Evolutionary conservation across 2,797 vertebrate species (phyloP).

Genomic region (Myotis planiceps): DNA sequence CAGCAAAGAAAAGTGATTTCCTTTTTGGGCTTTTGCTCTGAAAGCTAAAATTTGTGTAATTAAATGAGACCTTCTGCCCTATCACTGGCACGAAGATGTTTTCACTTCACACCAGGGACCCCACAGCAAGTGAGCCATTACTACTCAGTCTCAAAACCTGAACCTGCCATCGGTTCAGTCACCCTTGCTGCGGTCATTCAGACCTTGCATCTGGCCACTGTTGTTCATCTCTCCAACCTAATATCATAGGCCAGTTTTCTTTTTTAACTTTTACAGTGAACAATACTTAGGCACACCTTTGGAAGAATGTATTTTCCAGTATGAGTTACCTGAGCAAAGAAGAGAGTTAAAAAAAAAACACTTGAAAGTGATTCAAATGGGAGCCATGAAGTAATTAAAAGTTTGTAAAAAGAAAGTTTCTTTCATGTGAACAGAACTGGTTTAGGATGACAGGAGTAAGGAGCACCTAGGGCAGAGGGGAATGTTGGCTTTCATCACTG

Average conservation of each 20-base stretch:
- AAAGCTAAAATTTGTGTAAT: conserved; percentile 41
- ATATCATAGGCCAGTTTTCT: not conserved
- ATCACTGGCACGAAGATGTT: not conserved
- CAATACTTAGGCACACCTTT: not conserved
- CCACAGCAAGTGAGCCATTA: not conserved
- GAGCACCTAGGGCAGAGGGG: not conserved
- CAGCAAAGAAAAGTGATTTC: conserved; percentile 14
- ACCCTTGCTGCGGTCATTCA: not conserved
- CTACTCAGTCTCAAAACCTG: not conserved
- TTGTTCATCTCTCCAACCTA: not conserved
- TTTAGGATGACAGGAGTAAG: not conserved
- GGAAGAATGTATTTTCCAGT: not conserved
- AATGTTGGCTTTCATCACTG: not conserved
- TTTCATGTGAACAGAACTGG: not conserved
- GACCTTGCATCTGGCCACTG: not conserved
- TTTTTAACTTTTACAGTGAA: not conserved
- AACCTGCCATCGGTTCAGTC: not conserved
- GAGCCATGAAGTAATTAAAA: not conserved
- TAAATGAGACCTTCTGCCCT: conserved; percentile 46
- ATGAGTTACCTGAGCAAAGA: not conserved
- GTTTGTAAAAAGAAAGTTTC: not conserved
- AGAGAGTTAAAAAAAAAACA: not conserved
- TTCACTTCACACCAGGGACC: not conserved
- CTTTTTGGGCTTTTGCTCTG: conserved; percentile 33
- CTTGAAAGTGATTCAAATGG: not conserved